Evolutionary conservation across 2,888 invertebrate species (phyloP), one percentile per base, ranked within the genome.

Genomic region (Halictus ligatus): DNA sequence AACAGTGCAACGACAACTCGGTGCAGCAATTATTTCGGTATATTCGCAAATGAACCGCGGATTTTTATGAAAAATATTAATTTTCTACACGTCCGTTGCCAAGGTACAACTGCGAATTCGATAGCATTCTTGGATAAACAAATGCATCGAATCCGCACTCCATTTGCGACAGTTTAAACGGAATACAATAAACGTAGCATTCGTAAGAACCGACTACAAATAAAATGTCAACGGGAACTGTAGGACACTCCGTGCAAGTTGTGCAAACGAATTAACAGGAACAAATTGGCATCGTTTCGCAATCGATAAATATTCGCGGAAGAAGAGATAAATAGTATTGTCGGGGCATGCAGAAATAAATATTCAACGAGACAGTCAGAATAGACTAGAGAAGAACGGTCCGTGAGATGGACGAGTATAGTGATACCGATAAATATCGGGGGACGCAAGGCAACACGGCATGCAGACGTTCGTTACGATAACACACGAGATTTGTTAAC

Each of bases 401-500:
- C 78, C 64, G 72, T 78, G 73, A 75, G 54, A 84, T 0, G n/a
- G 46, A n/a, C 48, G n/a, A 5, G 15, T 12, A 58, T 13, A 48
- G 10, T 50, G 46, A 77, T 48, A 54, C 48, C 40, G 75, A 73
- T 58, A 75, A 60, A 67, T 72, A 18, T 75, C 72, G 72, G 83
- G 40, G 35, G 48, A 35, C 40, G 75, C n/a, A 74, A 67, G 46
- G 81, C 40, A 84, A 85, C 72, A 88, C 46, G 29, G 67, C 91
- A 91, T 91, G 91, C 91, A 89, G 81, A 73, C 80, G 78, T 83
- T 84, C 18, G 18, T 40, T 69, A 80, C 84, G 60, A 83, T 81
- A 72, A 81, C 76, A 81, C 78, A 88, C 87, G 82, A 82, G 69
- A 78, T 88, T 88, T 84, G 48, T 92, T 90, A 91, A 95, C 95